These are phyloP conservation scores for Crotalus horridus DNA, from an alignment of 2,113 vertebrate species.

Conservation along the genomic window DNA sequence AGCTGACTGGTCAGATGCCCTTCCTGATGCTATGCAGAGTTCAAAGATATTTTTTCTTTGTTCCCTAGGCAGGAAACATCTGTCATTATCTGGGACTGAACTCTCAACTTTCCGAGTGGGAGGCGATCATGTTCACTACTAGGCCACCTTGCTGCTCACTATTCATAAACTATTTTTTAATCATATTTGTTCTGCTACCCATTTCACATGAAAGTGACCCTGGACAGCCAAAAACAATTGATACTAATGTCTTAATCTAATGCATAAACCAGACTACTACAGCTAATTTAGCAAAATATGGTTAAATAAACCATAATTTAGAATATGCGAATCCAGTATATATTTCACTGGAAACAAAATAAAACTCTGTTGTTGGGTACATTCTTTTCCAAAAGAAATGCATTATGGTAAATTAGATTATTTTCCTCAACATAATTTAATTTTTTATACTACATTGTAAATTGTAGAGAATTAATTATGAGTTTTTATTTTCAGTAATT, in stretches of 20 bases:
- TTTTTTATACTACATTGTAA: background rate
- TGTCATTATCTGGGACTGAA: no score
- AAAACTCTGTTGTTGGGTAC: background rate
- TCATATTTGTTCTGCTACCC: no score
- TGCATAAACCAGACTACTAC: background rate
- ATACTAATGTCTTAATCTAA: background rate
- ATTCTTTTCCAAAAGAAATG: background rate
- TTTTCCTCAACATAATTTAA: background rate
- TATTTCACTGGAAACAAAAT: background rate
- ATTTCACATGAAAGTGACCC: no score
- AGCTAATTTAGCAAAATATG: background rate
- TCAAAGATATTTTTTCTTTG: no score
- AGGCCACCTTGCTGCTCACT: background rate
- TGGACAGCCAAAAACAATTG: no score
- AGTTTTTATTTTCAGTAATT: slow-evolving; percentile 1
- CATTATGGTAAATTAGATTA: background rate
- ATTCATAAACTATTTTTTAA: no score
- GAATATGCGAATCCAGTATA: background rate
- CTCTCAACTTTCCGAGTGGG: no score
- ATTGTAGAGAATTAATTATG: background rate
- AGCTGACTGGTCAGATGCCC: background rate
- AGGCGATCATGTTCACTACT: background rate
- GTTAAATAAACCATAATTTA: background rate
- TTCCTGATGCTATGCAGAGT: background rate
- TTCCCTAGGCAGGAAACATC: no score